Conservation (phyloP, 2,113 vertebrate genomes). For the Chionodraco myersi region DNA sequence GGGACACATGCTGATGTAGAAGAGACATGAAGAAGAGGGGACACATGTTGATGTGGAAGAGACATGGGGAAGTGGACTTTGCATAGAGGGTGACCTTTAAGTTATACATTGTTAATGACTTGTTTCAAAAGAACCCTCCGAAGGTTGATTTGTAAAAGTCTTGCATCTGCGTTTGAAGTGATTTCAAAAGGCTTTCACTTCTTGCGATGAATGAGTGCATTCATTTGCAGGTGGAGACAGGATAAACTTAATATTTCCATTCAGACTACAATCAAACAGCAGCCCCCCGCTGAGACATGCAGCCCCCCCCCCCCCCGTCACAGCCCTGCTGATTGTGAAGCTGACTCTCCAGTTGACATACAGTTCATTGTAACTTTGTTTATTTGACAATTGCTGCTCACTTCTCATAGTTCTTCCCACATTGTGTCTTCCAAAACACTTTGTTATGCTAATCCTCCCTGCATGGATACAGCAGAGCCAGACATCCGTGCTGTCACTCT, state of each 20-base stretch:
- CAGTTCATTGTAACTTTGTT: slow-evolving; percentile 49
- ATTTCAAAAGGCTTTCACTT: slow-evolving; percentile 9
- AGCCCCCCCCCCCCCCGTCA: neutral
- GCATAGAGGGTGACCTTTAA: no score
- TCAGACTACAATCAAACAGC: slow-evolving; percentile 26
- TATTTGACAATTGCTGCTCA: slow-evolving; percentile 50
- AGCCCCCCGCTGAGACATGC: slow-evolving; percentile 13
- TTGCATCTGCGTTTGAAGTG: neutral
- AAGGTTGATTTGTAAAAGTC: neutral
- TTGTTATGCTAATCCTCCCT: slow-evolving; percentile 62
- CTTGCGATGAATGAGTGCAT: neutral
- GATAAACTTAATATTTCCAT: slow-evolving; percentile 8
- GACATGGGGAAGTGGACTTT: no score
- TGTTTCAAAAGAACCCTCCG: slow-evolving; percentile 3
- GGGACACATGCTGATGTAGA: no score
- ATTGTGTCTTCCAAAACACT: slow-evolving; percentile 52
- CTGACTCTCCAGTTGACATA: slow-evolving; percentile 34
- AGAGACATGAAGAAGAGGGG: no score
- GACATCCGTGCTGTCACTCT: slow-evolving; percentile 56
- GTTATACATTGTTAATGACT: neutral
- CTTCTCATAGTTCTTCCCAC: slow-evolving; percentile 53
- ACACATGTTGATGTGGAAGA: no score
- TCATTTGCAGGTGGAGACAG: neutral
- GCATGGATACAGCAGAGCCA: slow-evolving; percentile 47
- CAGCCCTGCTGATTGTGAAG: slow-evolving; percentile 29